Conservation (phyloP, 2,888 invertebrate genomes). For the Drosophila lacicola region DNA sequence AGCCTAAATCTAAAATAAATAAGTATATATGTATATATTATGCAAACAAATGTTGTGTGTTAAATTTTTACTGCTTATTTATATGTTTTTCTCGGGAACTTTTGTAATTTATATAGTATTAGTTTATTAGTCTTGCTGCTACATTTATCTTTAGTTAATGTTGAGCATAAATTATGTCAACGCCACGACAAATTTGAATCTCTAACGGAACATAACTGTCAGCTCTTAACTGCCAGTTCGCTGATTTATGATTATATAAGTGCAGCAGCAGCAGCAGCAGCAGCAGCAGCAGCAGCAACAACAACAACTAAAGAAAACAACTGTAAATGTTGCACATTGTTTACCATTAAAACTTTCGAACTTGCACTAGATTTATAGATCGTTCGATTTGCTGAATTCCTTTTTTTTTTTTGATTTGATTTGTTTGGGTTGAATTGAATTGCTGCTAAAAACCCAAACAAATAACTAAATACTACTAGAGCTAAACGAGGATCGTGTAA, state of each 20-base stretch:
- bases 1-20: constrained; percentile 37
- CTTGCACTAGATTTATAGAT: constrained; percentile 46
- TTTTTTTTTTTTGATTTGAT: constrained; percentile 22
- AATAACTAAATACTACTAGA: constrained; percentile 52
- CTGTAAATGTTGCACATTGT: constrained; percentile 38
- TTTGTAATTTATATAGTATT: constrained; percentile 19
- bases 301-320: no score
- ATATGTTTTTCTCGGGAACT: constrained; percentile 17
- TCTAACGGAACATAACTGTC: constrained; percentile 19
- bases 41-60: constrained; percentile 35
- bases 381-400: constrained; percentile 9
- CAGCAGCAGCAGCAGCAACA: no score
- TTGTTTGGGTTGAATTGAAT: constrained; percentile 22
- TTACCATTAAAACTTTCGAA: constrained; percentile 73
- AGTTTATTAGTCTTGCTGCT: constrained; percentile 12
- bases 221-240: constrained; percentile 10
- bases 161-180: constrained; percentile 57
- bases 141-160: constrained; percentile 34
- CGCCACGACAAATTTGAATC: constrained; percentile 19
- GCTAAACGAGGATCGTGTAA: constrained; percentile 38
- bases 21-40: constrained; percentile 26
- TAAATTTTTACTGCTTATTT: constrained; percentile 53
- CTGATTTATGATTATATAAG: constrained; percentile 68
- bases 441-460: constrained; percentile 26
- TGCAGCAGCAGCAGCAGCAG: constrained; percentile 26